Conservation (phyloP, 2,113 vertebrate species). For the Rhea pennata region DNA sequence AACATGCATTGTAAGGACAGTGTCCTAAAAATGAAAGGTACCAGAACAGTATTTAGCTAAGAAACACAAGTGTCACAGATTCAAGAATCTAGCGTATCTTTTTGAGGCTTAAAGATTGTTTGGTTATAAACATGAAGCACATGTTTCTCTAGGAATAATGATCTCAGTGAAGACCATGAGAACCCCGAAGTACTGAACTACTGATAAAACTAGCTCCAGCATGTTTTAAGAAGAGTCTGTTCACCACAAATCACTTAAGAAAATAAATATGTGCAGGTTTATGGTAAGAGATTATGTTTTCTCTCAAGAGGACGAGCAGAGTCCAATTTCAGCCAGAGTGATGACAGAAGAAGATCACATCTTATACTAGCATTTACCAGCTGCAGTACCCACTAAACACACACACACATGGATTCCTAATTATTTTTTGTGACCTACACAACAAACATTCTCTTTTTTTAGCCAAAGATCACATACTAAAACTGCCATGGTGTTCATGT, state of each 20-base stretch:
- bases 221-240: neutral
- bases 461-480: neutral
- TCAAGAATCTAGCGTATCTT: neutral
- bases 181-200: neutral
- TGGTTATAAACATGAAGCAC: neutral
- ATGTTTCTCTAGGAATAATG: neutral
- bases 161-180: neutral
- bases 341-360: neutral
- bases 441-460: neutral
- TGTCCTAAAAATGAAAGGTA: neutral
- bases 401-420: neutral
- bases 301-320: neutral
- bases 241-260: neutral
- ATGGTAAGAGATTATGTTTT: conserved; percentile 10
- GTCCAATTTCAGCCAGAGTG: neutral
- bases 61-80: neutral
- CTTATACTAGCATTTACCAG: neutral
- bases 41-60: neutral
- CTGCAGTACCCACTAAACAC: neutral
- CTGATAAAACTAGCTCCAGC: neutral
- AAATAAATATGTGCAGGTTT: neutral
- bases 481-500: neutral
- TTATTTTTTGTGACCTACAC: neutral
- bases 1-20: neutral
- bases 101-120: neutral